These are phyloP conservation scores for Homalodisca vitripennis DNA, from an alignment of 1,140 invertebrate species.

Conservation along the genomic window DNA sequence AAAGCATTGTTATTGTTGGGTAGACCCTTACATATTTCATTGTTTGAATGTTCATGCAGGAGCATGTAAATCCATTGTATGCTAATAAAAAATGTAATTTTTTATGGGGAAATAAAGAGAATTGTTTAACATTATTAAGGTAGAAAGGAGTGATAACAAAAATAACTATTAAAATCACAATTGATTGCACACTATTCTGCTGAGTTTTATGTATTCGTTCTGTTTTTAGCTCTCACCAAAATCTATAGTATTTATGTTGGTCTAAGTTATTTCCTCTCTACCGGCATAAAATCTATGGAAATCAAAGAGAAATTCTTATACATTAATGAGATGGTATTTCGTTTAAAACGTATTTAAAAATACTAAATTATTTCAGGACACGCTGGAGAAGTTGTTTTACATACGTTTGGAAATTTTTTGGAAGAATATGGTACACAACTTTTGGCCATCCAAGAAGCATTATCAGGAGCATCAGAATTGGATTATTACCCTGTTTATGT, in stretches of 20 bases:
- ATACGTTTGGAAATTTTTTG: slow-evolving; percentile 34
- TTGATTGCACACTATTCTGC: too few species aligned
- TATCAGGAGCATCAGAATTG: neutral
- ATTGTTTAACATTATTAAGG: too few species aligned
- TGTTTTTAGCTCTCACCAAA: neutral
- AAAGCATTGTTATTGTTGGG: too few species aligned
- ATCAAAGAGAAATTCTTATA: neutral
- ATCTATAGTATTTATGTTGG: neutral
- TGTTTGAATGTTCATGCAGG: too few species aligned
- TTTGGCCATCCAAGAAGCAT: neutral
- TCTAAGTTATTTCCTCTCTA: neutral
- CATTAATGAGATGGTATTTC: neutral
- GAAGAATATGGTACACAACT: slow-evolving; percentile 23
- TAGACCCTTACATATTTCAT: too few species aligned
- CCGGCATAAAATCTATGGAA: neutral
- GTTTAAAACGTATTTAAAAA: neutral
- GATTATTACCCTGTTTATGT: neutral
- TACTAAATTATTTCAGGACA: slow-evolving; percentile 17
- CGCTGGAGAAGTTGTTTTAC: slow-evolving; percentile 30
- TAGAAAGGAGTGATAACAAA: too few species aligned
- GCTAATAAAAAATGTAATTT: too few species aligned
- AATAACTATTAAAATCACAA: too few species aligned
- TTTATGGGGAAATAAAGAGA: too few species aligned
- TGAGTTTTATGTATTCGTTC: neutral
- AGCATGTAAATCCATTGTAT: too few species aligned